Conservation (phyloP, 2,888 invertebrate species). For the Mesopsocus fuscifrons region DNA sequence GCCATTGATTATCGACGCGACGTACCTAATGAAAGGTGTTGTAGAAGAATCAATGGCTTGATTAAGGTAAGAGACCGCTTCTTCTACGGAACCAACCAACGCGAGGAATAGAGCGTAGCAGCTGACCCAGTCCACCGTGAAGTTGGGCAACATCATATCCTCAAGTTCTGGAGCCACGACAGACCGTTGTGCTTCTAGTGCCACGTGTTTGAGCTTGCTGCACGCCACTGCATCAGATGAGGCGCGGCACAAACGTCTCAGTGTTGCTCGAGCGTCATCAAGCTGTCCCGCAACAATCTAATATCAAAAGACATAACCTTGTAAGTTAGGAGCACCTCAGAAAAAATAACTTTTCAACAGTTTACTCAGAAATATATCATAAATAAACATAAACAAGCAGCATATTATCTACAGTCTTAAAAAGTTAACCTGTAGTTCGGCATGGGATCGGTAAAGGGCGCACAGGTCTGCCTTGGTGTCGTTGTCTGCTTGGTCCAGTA, state of each 20-base stretch:
- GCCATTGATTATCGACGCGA: no score
- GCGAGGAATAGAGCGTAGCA: not conserved
- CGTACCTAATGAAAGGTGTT: no score
- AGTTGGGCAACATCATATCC: slow-evolving; percentile 2
- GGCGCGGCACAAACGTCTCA: not conserved
- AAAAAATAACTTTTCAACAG: no score
- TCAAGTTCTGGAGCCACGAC: not conserved
- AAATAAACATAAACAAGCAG: no score
- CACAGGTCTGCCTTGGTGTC: not conserved
- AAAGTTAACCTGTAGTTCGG: not conserved
- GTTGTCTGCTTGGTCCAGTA: not conserved
- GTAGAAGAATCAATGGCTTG: no score
- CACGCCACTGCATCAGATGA: not conserved
- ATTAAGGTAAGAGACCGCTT: not conserved
- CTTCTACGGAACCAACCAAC: not conserved
- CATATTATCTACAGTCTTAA: no score
- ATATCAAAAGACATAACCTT: no score
- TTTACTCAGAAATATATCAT: no score
- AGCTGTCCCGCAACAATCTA: not conserved
- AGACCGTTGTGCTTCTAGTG: not conserved
- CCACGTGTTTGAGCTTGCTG: not conserved
- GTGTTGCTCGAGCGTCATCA: not conserved
- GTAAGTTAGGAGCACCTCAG: no score
- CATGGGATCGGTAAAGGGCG: not conserved
- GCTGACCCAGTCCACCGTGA: slow-evolving; percentile 1